phyloP scores from a whole-genome alignment of 37 sponge, comb jelly and placozoan genomes.

The Theonella swinhoei region DNA sequence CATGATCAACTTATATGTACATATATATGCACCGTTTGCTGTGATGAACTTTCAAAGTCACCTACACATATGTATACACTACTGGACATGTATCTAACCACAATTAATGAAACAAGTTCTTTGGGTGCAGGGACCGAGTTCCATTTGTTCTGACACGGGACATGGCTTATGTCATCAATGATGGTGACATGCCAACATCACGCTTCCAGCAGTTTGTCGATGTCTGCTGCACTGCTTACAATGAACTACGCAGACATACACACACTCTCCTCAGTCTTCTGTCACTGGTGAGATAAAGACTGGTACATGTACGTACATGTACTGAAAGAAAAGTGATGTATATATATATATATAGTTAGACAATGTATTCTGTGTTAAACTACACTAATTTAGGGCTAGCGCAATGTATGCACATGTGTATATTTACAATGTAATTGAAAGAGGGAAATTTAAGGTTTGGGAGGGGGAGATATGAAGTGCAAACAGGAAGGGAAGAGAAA shows the following conservation, averaged over 20 bases:
- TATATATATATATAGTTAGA: too few relatives aligned
- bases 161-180: conserved; percentile 96
- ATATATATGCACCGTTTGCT: too few relatives aligned
- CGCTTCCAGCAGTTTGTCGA: conserved; percentile 87
- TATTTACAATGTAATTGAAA: background rate
- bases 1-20: too few relatives aligned
- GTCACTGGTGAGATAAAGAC: conserved; percentile 54
- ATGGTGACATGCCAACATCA: conserved; percentile 67
- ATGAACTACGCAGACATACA: conserved; percentile 77
- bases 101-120: too few relatives aligned
- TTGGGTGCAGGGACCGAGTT: conserved; percentile 86
- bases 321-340: background rate
- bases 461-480: too few relatives aligned
- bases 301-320: background rate
- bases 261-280: conserved; percentile 74
- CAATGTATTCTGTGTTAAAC: too few relatives aligned
- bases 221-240: conserved; percentile 87
- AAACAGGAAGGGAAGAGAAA: background rate
- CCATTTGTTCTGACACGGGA: conserved; percentile 95
- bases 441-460: too few relatives aligned
- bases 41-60: too few relatives aligned
- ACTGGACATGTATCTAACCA: too few relatives aligned
- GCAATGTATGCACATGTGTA: background rate
- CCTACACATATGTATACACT: too few relatives aligned
- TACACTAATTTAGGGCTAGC: too few relatives aligned